Percentiles rank a stretch among this genome's conserved stretches.
Evolutionary conservation across 2,797 vertebrate species (phyloP).

Genomic region (Emydoidea blandingii): DNA sequence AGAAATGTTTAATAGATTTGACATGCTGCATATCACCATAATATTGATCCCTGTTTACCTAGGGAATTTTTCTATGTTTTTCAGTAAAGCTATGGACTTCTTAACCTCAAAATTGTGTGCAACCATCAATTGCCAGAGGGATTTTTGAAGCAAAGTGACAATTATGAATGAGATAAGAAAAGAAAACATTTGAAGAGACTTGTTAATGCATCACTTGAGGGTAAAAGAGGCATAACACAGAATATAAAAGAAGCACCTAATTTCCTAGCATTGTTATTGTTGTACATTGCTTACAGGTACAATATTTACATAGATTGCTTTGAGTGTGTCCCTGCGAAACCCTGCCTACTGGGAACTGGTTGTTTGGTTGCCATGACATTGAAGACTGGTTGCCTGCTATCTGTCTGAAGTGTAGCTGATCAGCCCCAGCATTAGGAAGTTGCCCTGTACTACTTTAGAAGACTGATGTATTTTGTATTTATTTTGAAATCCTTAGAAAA

Average conservation of each 20-base stretch:
- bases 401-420: not conserved
- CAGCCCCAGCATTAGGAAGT: not conserved
- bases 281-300: not conserved
- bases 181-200: constrained; percentile 52
- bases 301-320: not conserved
- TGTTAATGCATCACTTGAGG: constrained; percentile 51
- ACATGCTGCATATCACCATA: not conserved
- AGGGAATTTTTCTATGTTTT: not conserved
- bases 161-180: constrained; percentile 56
- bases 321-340: not conserved
- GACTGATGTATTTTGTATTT: not conserved
- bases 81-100: not conserved
- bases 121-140: not conserved
- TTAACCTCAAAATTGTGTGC: constrained; percentile 12
- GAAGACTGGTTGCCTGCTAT: not conserved
- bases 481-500: not conserved
- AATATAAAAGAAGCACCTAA: constrained; percentile 22
- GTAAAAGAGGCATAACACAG: constrained; percentile 21
- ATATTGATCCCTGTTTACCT: not conserved
- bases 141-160: constrained; percentile 35
- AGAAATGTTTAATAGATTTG: not conserved
- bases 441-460: not conserved
- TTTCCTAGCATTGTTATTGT: not conserved
- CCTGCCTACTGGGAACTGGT: not conserved
- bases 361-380: not conserved